Evolutionary conservation across 2,797 vertebrate genomes (phyloP).

Genomic region (Mastacembelus armatus): DNA sequence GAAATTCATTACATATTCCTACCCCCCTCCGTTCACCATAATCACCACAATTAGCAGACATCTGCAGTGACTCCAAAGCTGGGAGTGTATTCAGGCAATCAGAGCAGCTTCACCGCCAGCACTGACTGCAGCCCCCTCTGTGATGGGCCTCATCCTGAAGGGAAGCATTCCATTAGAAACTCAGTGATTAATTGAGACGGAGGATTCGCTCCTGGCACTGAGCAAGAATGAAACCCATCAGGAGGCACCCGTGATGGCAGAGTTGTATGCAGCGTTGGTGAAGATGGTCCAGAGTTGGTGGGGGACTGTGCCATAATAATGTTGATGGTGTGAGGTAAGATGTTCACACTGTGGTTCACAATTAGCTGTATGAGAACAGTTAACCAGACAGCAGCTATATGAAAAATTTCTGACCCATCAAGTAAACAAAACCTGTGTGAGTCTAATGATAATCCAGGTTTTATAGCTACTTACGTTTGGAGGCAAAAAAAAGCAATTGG

Average conservation of each 20-base stretch:
- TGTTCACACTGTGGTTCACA: conserved; percentile 44
- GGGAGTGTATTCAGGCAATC: conserved; percentile 81
- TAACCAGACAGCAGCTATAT: conserved; percentile 30
- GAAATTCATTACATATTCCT: conserved; percentile 85
- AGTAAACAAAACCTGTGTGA: conserved; percentile 72
- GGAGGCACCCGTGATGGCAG: conserved; percentile 67
- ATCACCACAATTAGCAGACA: conserved; percentile 88
- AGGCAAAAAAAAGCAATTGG: too few species aligned
- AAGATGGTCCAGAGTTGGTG: conserved; percentile 59
- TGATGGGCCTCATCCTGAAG: conserved; percentile 80
- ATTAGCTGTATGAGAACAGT: conserved; percentile 59
- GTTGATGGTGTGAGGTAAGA: conserved; percentile 49
- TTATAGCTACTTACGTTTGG: conserved; percentile 48
- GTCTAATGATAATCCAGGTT: conserved; percentile 57
- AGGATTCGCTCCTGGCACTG: conserved; percentile 74
- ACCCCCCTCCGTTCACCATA: conserved; percentile 83
- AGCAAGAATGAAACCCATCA: conserved; percentile 65
- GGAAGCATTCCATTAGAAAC: conserved; percentile 83
- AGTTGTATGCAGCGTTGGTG: conserved; percentile 35
- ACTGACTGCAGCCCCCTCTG: conserved; percentile 78
- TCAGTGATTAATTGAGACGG: conserved; percentile 81
- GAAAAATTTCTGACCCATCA: conserved; percentile 66
- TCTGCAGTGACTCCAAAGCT: conserved; percentile 84
- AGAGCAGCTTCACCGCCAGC: conserved; percentile 77
- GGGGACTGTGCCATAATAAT: conserved; percentile 45